These are phyloP conservation scores for Distichodus sexfasciatus DNA, from an alignment of 2,797 vertebrate genomes.

Conservation along the genomic window DNA sequence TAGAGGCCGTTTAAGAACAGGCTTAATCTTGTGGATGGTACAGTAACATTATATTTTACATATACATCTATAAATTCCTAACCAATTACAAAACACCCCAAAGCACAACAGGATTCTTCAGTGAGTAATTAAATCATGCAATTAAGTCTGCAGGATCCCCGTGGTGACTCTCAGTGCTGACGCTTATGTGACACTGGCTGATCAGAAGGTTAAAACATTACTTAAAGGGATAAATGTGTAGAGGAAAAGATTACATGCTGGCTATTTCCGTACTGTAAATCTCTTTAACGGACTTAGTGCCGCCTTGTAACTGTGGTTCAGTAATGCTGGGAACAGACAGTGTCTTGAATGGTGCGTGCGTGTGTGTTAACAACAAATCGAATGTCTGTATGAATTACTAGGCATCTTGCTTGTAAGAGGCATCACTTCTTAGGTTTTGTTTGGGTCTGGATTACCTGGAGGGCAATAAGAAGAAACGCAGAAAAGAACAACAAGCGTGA, in stretches of 20 bases:
- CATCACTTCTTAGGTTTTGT: slow-evolving; percentile 2
- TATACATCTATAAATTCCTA: neutral
- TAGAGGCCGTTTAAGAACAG: neutral
- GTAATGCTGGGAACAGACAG: slow-evolving; percentile 19
- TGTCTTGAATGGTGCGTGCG: slow-evolving; percentile 21
- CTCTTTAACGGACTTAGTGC: slow-evolving; percentile 71
- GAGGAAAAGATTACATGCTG: slow-evolving; percentile 69
- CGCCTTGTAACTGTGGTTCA: slow-evolving; percentile 41
- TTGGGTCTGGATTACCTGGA: slow-evolving; percentile 14
- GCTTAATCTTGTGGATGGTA: neutral
- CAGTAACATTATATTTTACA: too few relatives aligned
- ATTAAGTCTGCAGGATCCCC: neutral
- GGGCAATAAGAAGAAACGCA: slow-evolving; percentile 19
- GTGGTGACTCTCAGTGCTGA: neutral
- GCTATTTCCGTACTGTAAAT: slow-evolving; percentile 76
- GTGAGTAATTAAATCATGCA: neutral
- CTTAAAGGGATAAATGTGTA: slow-evolving; percentile 61
- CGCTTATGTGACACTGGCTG: neutral
- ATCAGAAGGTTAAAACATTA: slow-evolving; percentile 34
- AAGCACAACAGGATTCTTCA: neutral
- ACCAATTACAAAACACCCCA: neutral
- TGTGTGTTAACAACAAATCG: slow-evolving; percentile 29
- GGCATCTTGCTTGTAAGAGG: neutral
- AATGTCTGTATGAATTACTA: slow-evolving; percentile 26
- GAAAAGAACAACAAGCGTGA: slow-evolving; percentile 17